Percentiles rank a stretch among this genome's conserved stretches.
phyloP scores from a whole-genome alignment of 2,113 vertebrate species.

The Glareola pratincola region DNA sequence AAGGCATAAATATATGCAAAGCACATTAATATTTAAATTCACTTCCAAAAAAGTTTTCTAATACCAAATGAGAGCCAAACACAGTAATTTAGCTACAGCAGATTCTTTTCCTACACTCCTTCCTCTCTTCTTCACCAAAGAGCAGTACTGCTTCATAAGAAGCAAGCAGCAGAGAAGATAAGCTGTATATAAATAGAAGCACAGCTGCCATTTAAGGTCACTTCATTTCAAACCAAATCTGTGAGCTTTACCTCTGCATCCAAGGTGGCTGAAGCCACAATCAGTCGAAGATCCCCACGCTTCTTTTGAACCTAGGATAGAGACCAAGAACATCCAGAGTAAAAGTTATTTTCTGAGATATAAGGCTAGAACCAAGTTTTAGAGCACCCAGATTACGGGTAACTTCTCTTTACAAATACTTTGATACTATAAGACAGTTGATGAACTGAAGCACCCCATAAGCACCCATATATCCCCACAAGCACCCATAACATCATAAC shows the following conservation, averaged over 20 bases:
- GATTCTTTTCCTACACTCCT: background rate
- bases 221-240: background rate
- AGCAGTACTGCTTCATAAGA: background rate
- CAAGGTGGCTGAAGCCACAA: constrained; percentile 96
- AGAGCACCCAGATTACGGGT: background rate
- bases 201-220: background rate
- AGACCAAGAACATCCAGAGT: background rate
- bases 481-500: background rate
- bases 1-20: background rate
- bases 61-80: background rate
- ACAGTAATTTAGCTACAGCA: background rate
- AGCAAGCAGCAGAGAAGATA: background rate
- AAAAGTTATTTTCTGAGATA: background rate
- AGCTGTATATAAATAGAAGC: background rate
- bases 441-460: background rate
- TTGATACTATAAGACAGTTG: background rate
- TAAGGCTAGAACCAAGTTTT: background rate
- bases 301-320: constrained; percentile 90
- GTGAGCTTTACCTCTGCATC: constrained; percentile 88
- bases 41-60: background rate
- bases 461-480: background rate
- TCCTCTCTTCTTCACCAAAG: background rate
- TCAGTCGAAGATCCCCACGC: constrained; percentile 90
- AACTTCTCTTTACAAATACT: background rate
- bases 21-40: background rate